Evolutionary conservation across 2,888 invertebrate genomes (phyloP).

Genomic region (Lasioglossum leucozonium): DNA sequence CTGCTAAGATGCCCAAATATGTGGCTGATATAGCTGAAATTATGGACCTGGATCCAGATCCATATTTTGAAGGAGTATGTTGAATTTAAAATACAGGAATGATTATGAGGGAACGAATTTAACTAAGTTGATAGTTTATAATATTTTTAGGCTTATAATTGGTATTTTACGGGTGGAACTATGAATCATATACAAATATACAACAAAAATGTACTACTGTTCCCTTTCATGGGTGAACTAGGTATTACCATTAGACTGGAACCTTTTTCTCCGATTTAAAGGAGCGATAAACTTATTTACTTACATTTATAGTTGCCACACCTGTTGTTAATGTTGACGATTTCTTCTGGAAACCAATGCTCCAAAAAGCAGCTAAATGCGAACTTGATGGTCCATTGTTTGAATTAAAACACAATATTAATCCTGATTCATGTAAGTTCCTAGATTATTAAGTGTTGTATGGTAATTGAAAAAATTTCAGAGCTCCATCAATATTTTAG

Average conservation of each 20-base stretch:
- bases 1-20: slow-evolving; percentile 74
- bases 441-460: background rate
- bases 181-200: slow-evolving; percentile 70
- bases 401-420: slow-evolving; percentile 71
- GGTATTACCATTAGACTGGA: slow-evolving; percentile 64
- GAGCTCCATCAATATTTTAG: slow-evolving; percentile 63
- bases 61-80: slow-evolving; percentile 79
- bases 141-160: slow-evolving; percentile 79
- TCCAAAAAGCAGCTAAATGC: slow-evolving; percentile 76
- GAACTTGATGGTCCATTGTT: slow-evolving; percentile 67
- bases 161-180: slow-evolving; percentile 82
- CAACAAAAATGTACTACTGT: slow-evolving; percentile 75
- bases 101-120: background rate
- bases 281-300: background rate
- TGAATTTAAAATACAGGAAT: slow-evolving; percentile 11
- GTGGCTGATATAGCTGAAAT: slow-evolving; percentile 78
- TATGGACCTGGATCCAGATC: slow-evolving; percentile 81
- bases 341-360: slow-evolving; percentile 75
- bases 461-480: background rate
- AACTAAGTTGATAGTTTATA: slow-evolving; percentile 5
- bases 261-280: slow-evolving; percentile 19
- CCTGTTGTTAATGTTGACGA: slow-evolving; percentile 70
- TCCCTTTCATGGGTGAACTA: slow-evolving; percentile 79
- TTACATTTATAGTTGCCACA: slow-evolving; percentile 73
- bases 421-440: slow-evolving; percentile 69